phyloP scores from a whole-genome alignment of 2,888 invertebrate species.

The Troides helena region DNA sequence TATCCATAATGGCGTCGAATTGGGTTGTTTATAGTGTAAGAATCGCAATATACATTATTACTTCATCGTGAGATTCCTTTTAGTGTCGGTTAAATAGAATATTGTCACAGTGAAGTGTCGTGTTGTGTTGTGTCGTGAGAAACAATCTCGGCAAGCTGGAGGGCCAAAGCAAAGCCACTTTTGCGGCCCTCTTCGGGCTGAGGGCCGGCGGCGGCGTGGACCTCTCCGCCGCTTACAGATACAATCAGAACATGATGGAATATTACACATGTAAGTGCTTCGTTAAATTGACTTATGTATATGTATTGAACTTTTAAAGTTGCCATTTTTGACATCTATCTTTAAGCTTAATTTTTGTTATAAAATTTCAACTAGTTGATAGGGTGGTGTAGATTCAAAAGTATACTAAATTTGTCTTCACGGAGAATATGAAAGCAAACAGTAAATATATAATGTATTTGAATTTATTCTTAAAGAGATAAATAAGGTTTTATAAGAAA shows the following conservation, averaged over 20 bases:
- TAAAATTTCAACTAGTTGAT: too few relatives aligned
- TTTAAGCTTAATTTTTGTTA: too few relatives aligned
- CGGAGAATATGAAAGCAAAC: too few relatives aligned
- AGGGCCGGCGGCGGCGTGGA: constrained; percentile 89
- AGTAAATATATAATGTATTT: too few relatives aligned
- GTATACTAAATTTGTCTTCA: too few relatives aligned
- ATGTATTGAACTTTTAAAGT: too few relatives aligned
- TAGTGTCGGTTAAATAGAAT: constrained; percentile 1
- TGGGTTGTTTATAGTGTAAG: constrained; percentile 6
- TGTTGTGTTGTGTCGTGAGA: constrained; percentile 38
- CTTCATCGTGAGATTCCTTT: constrained; percentile 1
- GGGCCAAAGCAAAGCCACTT: constrained; percentile 82
- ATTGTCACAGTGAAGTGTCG: constrained; percentile 41
- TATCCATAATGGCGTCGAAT: constrained; percentile 12
- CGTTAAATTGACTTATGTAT: too few relatives aligned
- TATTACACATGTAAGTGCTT: constrained; percentile 95
- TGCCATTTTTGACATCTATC: too few relatives aligned
- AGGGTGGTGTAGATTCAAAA: too few relatives aligned
- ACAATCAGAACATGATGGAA: constrained; percentile 99
- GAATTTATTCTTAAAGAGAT: too few relatives aligned
- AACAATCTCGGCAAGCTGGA: constrained; percentile 78
- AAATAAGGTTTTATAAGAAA: too few relatives aligned
- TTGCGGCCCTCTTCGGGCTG: constrained; percentile 83
- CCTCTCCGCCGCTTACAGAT: constrained; percentile 95
- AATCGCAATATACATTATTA: not conserved